Conservation (phyloP, 2,888 invertebrate species). For the Acronicta aceris region DNA sequence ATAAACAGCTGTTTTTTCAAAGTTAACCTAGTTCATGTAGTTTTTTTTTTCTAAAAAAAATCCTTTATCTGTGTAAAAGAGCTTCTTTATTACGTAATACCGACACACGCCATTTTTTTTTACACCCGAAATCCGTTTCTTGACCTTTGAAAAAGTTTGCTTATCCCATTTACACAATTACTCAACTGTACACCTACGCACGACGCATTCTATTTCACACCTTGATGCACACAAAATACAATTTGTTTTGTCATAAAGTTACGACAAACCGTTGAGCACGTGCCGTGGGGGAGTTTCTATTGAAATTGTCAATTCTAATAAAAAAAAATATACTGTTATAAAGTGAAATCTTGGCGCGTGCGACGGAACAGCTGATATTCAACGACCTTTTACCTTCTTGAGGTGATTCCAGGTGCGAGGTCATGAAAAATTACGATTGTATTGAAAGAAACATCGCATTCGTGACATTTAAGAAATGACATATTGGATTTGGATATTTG, state of each 20-base stretch:
- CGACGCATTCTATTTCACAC: conserved; percentile 4
- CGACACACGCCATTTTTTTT: conserved; percentile 36
- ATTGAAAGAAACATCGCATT: conserved; percentile 10
- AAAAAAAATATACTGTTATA: conserved; percentile 34
- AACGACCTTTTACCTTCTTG: conserved; percentile 40
- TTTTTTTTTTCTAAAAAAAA: too few species aligned
- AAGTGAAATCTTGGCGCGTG: conserved; percentile 56
- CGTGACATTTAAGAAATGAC: too few species aligned
- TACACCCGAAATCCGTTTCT: conserved; percentile 38
- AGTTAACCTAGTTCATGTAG: background rate
- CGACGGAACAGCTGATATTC: conserved; percentile 41
- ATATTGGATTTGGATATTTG: too few species aligned
- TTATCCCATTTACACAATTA: conserved; percentile 33
- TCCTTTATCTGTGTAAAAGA: conserved; percentile 1
- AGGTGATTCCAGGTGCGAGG: conserved; percentile 42
- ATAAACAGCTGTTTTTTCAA: too few species aligned
- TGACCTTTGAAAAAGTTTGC: conserved; percentile 50
- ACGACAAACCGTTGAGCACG: conserved; percentile 45
- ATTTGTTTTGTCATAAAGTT: conserved; percentile 1
- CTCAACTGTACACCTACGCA: conserved; percentile 16
- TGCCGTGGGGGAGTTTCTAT: conserved; percentile 51
- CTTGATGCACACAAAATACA: conserved; percentile 3
- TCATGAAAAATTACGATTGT: conserved; percentile 5
- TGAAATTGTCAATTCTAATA: conserved; percentile 36
- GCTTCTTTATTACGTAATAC: background rate